Base-by-base conservation (phyloP, 2,888 invertebrate genomes). In the Vannuccia rotundouncinata region DNA sequence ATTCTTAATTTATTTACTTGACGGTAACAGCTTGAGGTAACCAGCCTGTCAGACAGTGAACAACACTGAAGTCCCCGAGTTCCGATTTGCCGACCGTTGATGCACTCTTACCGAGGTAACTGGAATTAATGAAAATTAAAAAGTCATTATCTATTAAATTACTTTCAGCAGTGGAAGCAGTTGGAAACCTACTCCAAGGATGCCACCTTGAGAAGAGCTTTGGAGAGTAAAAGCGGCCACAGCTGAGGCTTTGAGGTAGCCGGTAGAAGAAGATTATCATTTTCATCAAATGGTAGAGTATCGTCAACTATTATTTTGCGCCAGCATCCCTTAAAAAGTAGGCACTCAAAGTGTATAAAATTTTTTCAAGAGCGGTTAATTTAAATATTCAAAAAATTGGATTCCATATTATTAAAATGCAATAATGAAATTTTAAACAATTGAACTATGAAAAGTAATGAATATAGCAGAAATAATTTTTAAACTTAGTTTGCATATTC, bases 271-370 rank as follows among this genome's bases (percentile, higher is more conserved):
- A 86, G 83, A 1, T 83, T 82, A 22, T 85, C 86, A 77, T 86
- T 84, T 17, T 86, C 86, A 83, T 88, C 87, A 84, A 88, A 86
- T 22, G 88, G 88, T 76, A 88, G 82, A 2, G 83, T 83, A 81
- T 88, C 88, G 83, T 88, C 88, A 13, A 88, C 84, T 5, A 85
- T 83, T 1, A 88, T 83, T 83, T 88, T 89, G 31, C 88, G 84
- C 88, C 88, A 88, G 74, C 85, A 84, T 0, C 88, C 88, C 88
- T 88, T 82, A 1, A n/a, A n/a, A n/a, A n/a, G n/a, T n/a, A n/a
- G n/a, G n/a, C n/a, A n/a, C n/a, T n/a, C n/a, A n/a, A 81, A 79
- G 74, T 25, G 31, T 81, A 0, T 13, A 79, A n/a, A 29, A 74
- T 74, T n/a, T n/a, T n/a, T n/a, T n/a, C n/a, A n/a, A n/a, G n/a